Base-by-base conservation (phyloP, 2,797 vertebrate genomes). In the Toxotes lorentzi region DNA sequence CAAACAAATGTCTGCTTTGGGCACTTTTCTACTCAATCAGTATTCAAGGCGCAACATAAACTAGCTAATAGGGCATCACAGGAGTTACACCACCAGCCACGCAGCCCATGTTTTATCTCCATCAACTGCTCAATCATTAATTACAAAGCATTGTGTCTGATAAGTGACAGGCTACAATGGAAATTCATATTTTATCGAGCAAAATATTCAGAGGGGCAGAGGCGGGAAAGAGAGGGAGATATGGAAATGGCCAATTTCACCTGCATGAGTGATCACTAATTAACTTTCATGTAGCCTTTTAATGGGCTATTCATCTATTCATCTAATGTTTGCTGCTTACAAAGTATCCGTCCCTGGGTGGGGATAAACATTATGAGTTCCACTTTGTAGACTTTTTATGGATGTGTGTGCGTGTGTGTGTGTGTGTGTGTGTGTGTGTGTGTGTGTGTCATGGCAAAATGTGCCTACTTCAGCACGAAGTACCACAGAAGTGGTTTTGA, bases 181-280 rank as follows among this genome's bases (percentile, higher is more conserved):
- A 76, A 70, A 70, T 21, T 70, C 56, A 73, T 21, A 43, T 16
- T 66, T 70, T 61, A 78, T 53, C 21, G 4, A 38, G 58, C 23
- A 57, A 80, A 73, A 80, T 72, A 56, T 50, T 43, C 43, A 38
- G 27, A 38, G 47, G 41, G 41, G 35, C 23, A 32, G 45, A 11
- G 13, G 27, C 27, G 4, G 45, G 43, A 69, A 14, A 24, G 38
- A 47, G 38, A n/a, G 8, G 40, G 43, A 19, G n/a, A 23, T 27
- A n/a, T 47, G 19, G n/a, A 74, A 59, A 56, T 12, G 45, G 51
- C 1, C 74, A 40, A 57, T 84, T 73, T 67, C 70, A 83, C 63
- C 73, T 70, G 76, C 73, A 38, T 81, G 84, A 87, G 23, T 73
- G 78, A 79, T 72, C 84, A n/a, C 79, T 85, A 73, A 91, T 90